Evolutionary conservation across 2,797 vertebrate species (phyloP).

Genomic region (Salarias fasciatus): DNA sequence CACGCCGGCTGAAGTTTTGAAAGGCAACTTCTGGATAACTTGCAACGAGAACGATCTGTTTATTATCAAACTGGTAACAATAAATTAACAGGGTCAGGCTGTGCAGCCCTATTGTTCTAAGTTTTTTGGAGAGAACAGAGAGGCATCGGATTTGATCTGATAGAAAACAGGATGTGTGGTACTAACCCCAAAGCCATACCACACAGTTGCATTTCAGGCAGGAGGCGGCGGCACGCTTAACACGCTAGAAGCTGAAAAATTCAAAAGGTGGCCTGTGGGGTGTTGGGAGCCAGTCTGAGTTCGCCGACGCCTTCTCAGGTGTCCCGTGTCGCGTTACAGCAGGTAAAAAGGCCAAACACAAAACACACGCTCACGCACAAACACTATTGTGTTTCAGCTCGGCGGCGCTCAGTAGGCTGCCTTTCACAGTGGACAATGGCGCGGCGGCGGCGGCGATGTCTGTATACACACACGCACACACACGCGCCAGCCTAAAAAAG

Average conservation of each 20-base stretch:
- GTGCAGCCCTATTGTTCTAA: no score
- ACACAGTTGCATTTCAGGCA: neutral
- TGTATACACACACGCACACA: constrained; percentile 13
- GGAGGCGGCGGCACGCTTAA: neutral
- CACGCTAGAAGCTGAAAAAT: constrained; percentile 22
- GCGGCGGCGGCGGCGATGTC: constrained; percentile 25
- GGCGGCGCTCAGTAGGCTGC: constrained; percentile 29
- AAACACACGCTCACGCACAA: constrained; percentile 14
- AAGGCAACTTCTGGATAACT: no score
- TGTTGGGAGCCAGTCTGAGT: constrained; percentile 24
- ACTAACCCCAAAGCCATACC: neutral
- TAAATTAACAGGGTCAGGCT: no score
- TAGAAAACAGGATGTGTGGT: constrained; percentile 31
- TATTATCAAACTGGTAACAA: neutral
- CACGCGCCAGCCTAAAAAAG: constrained; percentile 5
- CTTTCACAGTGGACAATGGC: constrained; percentile 50
- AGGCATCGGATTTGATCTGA: neutral
- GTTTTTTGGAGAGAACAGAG: neutral
- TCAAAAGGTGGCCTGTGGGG: constrained; percentile 13
- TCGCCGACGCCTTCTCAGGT: constrained; percentile 50
- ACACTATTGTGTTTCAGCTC: constrained; percentile 58
- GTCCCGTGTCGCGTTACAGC: constrained; percentile 65
- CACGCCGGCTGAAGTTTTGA: no score
- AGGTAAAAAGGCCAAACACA: constrained; percentile 39
- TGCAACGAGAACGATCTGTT: no score